phyloP scores from a whole-genome alignment of 1,140 invertebrate genomes.

The Littorina saxatilis region DNA sequence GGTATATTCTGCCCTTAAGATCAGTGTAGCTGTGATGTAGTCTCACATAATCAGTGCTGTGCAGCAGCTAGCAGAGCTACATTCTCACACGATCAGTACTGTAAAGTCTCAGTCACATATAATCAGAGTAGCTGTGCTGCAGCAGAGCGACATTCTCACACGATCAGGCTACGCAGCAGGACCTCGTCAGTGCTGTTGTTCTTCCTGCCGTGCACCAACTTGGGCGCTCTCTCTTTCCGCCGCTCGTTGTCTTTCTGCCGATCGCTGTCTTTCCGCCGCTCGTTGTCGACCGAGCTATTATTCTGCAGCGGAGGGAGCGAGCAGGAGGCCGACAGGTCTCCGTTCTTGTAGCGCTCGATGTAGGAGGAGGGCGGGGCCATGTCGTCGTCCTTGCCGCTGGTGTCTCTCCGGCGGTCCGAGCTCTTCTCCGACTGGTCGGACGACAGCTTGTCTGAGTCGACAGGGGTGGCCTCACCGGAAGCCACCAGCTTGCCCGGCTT shows the following conservation, averaged over 20 bases:
- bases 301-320: constrained; percentile 24
- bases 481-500: constrained; percentile 44
- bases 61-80: too few species aligned
- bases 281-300: constrained; percentile 9
- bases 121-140: too few species aligned
- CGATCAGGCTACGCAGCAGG: constrained; percentile 9
- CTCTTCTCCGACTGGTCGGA: background rate
- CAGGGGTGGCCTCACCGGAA: constrained; percentile 49
- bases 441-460: background rate
- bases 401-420: background rate
- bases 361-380: background rate
- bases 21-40: too few species aligned
- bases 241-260: background rate
- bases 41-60: too few species aligned
- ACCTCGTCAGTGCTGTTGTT: constrained; percentile 20
- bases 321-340: background rate
- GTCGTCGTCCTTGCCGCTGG: background rate
- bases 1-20: too few species aligned
- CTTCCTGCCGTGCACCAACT: constrained; percentile 1
- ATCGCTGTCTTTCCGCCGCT: background rate
- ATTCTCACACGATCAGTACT: too few species aligned
- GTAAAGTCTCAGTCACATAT: too few species aligned
- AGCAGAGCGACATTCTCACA: too few species aligned
- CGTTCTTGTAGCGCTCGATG: constrained; percentile 10
- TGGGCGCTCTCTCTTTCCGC: background rate